Percentiles rank a stretch among this genome's conserved stretches.
These are phyloP conservation scores for Spodoptera frugiperda DNA, from an alignment of 1,140 invertebrate species.

Conservation along the genomic window DNA sequence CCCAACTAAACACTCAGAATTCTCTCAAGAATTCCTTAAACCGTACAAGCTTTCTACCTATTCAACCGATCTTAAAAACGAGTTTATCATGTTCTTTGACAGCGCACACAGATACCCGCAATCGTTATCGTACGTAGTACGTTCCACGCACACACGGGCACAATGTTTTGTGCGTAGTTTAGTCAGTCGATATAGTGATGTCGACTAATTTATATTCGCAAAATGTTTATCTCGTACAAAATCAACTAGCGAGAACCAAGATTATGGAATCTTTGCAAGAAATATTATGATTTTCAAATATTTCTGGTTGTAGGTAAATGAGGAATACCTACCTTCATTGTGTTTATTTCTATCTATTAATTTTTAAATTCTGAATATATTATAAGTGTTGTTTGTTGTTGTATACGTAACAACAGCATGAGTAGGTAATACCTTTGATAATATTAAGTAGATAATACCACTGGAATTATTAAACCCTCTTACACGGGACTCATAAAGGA, in stretches of 20 bases:
- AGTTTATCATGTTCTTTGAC: conserved; percentile 50
- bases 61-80: background rate
- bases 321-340: too few species aligned
- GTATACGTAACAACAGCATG: too few species aligned
- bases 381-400: too few species aligned
- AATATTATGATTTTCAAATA: background rate
- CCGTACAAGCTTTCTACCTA: conserved; percentile 9
- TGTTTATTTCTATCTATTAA: too few species aligned
- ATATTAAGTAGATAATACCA: too few species aligned
- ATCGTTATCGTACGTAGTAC: conserved; percentile 48
- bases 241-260: conserved; percentile 15
- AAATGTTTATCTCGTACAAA: conserved; percentile 45
- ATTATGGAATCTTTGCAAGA: background rate
- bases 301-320: background rate
- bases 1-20: too few species aligned
- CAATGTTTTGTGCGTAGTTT: conserved; percentile 44
- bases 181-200: conserved; percentile 24
- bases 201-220: conserved; percentile 44
- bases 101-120: conserved; percentile 48
- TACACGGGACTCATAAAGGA: too few species aligned
- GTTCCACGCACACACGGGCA: conserved; percentile 13
- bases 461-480: too few species aligned
- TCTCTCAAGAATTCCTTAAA: background rate
- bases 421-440: too few species aligned
- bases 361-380: too few species aligned